Evolutionary conservation across 2,888 invertebrate genomes (phyloP).

Genomic region (Palloptera scutellata): DNA sequence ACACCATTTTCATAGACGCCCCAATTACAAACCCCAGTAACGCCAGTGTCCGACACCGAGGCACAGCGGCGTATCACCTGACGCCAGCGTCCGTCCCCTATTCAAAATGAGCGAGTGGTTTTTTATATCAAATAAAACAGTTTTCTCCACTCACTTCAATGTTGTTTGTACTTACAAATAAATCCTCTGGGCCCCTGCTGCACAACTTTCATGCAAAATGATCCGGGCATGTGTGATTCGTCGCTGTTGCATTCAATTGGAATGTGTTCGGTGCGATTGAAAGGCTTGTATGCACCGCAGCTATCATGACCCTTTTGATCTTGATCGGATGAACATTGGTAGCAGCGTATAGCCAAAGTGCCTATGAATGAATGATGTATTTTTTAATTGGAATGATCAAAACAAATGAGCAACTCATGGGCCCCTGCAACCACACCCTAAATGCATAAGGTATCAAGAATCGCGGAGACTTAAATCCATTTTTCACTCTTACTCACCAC

Average conservation of each 20-base stretch:
- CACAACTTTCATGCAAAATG: conserved; percentile 94
- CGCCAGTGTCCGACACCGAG: conserved; percentile 88
- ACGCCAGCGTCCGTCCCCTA: conserved; percentile 95
- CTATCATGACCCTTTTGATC: conserved; percentile 79
- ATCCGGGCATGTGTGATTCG: conserved; percentile 92
- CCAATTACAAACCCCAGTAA: conserved; percentile 97
- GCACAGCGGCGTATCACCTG: conserved; percentile 91
- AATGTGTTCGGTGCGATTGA: conserved; percentile 85
- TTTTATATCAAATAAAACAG: neutral
- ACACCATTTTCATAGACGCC: conserved; percentile 93
- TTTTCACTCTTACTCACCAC: conserved; percentile 28
- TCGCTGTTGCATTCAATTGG: conserved; percentile 94
- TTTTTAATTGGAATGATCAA: conserved; percentile 9
- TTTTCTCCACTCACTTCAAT: neutral
- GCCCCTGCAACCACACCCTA: conserved; percentile 39
- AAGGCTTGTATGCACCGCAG: conserved; percentile 88
- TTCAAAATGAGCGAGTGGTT: neutral
- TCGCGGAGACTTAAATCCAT: neutral
- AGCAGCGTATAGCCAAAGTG: conserved; percentile 79
- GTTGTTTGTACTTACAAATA: conserved; percentile 77
- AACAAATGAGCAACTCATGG: neutral
- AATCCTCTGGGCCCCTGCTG: conserved; percentile 94
- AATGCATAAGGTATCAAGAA: neutral
- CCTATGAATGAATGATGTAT: conserved; percentile 40
- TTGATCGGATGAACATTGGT: conserved; percentile 90